Percentiles rank a stretch among this genome's conserved stretches.
These are phyloP conservation scores for Alviniconcha strummeri DNA, from an alignment of 2,888 invertebrate genomes.

Conservation along the genomic window DNA sequence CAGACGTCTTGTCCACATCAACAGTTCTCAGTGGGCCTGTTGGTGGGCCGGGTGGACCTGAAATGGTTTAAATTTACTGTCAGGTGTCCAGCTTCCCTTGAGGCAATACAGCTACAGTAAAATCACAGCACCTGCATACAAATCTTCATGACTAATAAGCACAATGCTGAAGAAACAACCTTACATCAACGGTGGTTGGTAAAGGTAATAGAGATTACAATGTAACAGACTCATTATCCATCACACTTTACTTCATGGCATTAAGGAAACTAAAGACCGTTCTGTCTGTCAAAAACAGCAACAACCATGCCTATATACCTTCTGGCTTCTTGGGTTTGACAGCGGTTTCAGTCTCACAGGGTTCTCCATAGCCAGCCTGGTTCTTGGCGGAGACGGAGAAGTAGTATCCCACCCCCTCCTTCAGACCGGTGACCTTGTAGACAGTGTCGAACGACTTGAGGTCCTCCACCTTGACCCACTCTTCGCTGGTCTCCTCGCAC, in stretches of 20 bases:
- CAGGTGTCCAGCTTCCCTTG: too few relatives aligned
- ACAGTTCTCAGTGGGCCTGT: constrained; percentile 56
- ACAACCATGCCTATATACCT: constrained; percentile 29
- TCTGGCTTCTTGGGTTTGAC: constrained; percentile 46
- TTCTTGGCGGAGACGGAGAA: constrained; percentile 67
- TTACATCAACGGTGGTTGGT: too few relatives aligned
- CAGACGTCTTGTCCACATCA: constrained; percentile 61
- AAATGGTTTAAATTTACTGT: constrained; percentile 27
- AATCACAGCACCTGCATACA: too few relatives aligned
- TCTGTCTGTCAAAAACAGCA: too few relatives aligned
- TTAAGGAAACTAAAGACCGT: too few relatives aligned
- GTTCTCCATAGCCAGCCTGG: constrained; percentile 47
- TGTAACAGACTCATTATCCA: too few relatives aligned
- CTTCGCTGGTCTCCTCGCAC: constrained; percentile 42
- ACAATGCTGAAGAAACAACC: too few relatives aligned
- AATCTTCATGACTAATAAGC: too few relatives aligned
- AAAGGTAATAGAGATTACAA: too few relatives aligned
- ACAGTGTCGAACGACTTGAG: constrained; percentile 44
- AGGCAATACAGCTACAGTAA: too few relatives aligned
- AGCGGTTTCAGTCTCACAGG: constrained; percentile 45
- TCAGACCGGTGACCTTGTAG: constrained; percentile 48
- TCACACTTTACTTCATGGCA: too few relatives aligned
- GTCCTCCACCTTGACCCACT: constrained; percentile 48
- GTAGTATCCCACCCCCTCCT: constrained; percentile 56
- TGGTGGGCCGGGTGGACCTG: constrained; percentile 48